A percentile compares a stretch with the other conserved stretches of the same genome.
phyloP scores from a whole-genome alignment of 2,888 invertebrate genomes.

The Netelia melanura region DNA sequence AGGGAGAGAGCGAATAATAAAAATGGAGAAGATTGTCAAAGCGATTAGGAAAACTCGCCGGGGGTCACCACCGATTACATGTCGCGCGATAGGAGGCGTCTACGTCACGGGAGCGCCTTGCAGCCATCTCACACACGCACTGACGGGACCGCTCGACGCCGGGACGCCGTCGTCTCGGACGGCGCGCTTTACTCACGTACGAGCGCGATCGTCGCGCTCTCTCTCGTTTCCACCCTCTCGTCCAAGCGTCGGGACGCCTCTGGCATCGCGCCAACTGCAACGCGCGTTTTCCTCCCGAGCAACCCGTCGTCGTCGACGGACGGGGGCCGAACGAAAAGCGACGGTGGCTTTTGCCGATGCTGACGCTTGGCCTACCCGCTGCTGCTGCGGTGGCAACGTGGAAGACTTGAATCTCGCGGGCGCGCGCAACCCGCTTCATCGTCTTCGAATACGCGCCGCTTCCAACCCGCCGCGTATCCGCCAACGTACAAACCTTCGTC shows the following conservation, averaged over 20 bases:
- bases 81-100: slow-evolving; percentile 79
- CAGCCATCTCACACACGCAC: slow-evolving; percentile 84
- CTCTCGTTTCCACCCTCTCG: slow-evolving; percentile 82
- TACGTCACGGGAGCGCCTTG: slow-evolving; percentile 82
- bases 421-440: slow-evolving; percentile 46
- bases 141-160: slow-evolving; percentile 84
- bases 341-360: slow-evolving; percentile 25
- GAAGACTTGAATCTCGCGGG: slow-evolving; percentile 10
- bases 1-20: slow-evolving; percentile 2
- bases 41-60: slow-evolving; percentile 59
- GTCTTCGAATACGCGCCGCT: slow-evolving; percentile 9
- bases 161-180: slow-evolving; percentile 83
- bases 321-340: slow-evolving; percentile 59
- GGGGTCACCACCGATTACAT: slow-evolving; percentile 71
- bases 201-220: slow-evolving; percentile 60
- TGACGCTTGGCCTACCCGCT: neutral
- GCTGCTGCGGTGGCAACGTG: slow-evolving; percentile 57
- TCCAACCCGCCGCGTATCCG: slow-evolving; percentile 21
- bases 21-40: slow-evolving; percentile 52
- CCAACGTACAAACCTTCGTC: slow-evolving; percentile 11
- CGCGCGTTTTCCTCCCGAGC: slow-evolving; percentile 54
- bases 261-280: slow-evolving; percentile 79
- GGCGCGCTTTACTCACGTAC: slow-evolving; percentile 61
- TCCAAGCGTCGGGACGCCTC: slow-evolving; percentile 80
- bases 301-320: slow-evolving; percentile 64